Conservation (phyloP, 2,113 vertebrate species). For the Poeciliopsis turrubarensis region DNA sequence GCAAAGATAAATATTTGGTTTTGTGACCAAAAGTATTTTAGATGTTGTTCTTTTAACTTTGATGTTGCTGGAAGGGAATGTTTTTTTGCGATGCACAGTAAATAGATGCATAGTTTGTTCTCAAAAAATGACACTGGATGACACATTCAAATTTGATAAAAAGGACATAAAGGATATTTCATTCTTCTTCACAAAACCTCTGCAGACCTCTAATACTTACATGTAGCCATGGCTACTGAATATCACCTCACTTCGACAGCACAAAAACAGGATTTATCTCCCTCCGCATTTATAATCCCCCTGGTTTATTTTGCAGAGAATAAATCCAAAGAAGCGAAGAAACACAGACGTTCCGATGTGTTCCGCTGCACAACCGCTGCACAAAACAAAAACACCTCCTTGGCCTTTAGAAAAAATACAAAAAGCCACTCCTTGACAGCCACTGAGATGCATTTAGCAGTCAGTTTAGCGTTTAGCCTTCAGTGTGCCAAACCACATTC, state of each 20-base stretch:
- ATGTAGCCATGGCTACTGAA: constrained; percentile 69
- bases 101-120: not conserved
- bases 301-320: constrained; percentile 44
- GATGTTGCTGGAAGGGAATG: not conserved
- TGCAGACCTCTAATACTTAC: constrained; percentile 65
- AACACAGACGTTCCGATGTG: constrained; percentile 19
- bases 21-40: not conserved
- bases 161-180: not conserved
- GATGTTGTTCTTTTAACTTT: not conserved
- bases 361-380: constrained; percentile 5
- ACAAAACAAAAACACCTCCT: constrained; percentile 20
- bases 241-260: constrained; percentile 40
- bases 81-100: not conserved
- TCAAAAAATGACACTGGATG: not conserved
- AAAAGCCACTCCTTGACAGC: constrained; percentile 37
- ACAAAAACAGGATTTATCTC: constrained; percentile 61
- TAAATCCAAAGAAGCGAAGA: constrained; percentile 42
- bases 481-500: constrained; percentile 54
- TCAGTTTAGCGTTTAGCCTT: constrained; percentile 51
- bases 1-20: not conserved
- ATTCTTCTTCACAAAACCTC: not conserved
- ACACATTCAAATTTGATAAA: not conserved
- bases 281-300: constrained; percentile 64
- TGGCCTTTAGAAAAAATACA: constrained; percentile 19
- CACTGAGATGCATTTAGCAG: constrained; percentile 36